Conservation (phyloP, 2,888 invertebrate genomes). For the Troides oblongomaculatus region DNA sequence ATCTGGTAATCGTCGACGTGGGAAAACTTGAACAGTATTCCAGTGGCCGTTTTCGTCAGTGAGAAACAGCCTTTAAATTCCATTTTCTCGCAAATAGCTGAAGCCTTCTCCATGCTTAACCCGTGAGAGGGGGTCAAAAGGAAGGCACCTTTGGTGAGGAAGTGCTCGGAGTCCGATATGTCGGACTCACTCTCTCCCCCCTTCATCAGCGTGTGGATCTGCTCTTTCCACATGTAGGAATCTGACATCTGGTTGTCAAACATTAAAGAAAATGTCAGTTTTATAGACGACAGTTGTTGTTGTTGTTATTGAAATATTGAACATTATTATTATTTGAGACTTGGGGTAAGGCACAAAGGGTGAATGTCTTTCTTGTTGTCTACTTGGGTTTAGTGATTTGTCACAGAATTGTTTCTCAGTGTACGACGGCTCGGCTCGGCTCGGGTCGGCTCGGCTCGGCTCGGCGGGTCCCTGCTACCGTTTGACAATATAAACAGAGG, state of each 20-base stretch:
- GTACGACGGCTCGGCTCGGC: too few relatives aligned
- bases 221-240: slow-evolving; percentile 77
- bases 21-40: slow-evolving; percentile 93
- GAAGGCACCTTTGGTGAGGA: slow-evolving; percentile 90
- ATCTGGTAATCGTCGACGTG: slow-evolving; percentile 92
- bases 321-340: too few relatives aligned
- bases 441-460: too few relatives aligned
- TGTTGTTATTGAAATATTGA: too few relatives aligned
- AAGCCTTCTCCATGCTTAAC: slow-evolving; percentile 91
- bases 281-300: too few relatives aligned
- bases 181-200: slow-evolving; percentile 90
- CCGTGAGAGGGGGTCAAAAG: slow-evolving; percentile 92
- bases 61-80: slow-evolving; percentile 93
- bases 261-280: slow-evolving; percentile 2
- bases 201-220: slow-evolving; percentile 81
- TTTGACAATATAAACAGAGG: too few relatives aligned
- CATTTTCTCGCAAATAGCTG: slow-evolving; percentile 92
- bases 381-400: too few relatives aligned
- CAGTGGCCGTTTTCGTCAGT: slow-evolving; percentile 92
- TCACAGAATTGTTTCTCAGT: too few relatives aligned
- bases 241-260: slow-evolving; percentile 67
- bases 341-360: too few relatives aligned
- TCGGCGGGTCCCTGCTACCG: too few relatives aligned
- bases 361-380: too few relatives aligned
- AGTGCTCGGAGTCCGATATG: slow-evolving; percentile 86